phyloP scores from a whole-genome alignment of 2,113 vertebrate species.

The Apodemus speciosus region DNA sequence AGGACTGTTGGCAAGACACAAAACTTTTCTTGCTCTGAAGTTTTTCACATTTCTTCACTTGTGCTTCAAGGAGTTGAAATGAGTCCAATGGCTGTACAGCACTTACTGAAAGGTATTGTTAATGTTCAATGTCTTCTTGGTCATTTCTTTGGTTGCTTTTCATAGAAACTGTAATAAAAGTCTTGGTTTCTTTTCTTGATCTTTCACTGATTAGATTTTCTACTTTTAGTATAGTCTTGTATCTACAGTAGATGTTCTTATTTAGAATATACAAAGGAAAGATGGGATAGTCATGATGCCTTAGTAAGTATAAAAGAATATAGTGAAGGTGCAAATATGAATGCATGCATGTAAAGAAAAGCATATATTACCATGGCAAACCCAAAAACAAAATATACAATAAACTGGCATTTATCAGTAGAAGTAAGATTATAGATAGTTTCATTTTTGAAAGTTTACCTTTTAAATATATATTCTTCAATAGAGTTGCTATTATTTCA shows the following conservation, averaged over 20 bases:
- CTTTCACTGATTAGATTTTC: not conserved
- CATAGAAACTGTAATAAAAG: not conserved
- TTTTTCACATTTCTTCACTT: not conserved
- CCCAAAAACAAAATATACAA: not conserved
- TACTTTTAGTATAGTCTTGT: not conserved
- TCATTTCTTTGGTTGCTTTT: not conserved
- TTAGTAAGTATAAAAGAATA: not conserved
- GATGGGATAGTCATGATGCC: not conserved
- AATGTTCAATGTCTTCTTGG: not conserved
- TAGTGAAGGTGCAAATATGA: not conserved
- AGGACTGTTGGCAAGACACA: not conserved
- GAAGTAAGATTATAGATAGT: not conserved
- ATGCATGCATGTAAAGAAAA: not conserved
- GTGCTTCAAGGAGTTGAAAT: not conserved
- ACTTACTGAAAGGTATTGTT: conserved; percentile 19
- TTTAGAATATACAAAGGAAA: not conserved
- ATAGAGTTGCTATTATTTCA: not conserved
- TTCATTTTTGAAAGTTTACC: conserved; percentile 18
- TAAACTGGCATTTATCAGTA: not conserved
- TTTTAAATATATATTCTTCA: not conserved
- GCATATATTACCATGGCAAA: not conserved
- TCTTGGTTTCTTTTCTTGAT: not conserved
- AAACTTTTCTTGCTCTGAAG: not conserved
- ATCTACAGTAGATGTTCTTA: not conserved
- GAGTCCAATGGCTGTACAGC: not conserved